Evolutionary conservation across 2,797 vertebrate genomes (phyloP).

Genomic region (Tokudaia tokunoshimensis): DNA sequence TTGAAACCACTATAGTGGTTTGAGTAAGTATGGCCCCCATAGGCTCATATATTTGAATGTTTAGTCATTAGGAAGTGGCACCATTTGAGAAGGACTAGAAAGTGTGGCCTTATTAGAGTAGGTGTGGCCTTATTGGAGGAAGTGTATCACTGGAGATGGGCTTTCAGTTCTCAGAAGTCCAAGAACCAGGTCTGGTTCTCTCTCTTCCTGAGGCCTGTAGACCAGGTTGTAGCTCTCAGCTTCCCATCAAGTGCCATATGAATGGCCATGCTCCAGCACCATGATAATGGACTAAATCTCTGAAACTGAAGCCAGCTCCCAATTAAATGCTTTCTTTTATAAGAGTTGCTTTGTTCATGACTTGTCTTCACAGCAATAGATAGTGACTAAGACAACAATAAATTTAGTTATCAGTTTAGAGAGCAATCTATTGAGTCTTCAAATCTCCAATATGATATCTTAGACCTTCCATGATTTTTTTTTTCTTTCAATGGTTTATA

Average conservation of each 20-base stretch:
- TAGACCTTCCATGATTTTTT: background rate
- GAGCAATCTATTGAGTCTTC: conserved; percentile 33
- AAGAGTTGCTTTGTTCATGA: background rate
- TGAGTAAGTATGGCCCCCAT: background rate
- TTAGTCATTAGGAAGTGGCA: background rate
- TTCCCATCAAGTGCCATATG: too few species aligned
- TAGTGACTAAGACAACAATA: background rate
- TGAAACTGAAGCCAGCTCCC: background rate
- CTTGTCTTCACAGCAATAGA: background rate
- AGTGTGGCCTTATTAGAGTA: background rate
- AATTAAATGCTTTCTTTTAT: background rate
- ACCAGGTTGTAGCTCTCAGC: background rate
- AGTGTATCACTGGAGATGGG: background rate
- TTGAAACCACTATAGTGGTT: background rate
- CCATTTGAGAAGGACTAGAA: background rate
- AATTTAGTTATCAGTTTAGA: background rate
- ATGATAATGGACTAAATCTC: background rate
- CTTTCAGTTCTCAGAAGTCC: background rate
- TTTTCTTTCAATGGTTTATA: conserved; percentile 17
- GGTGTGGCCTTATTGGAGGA: background rate
- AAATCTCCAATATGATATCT: background rate
- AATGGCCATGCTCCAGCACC: background rate
- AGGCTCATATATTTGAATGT: background rate
- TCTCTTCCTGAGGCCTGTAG: background rate
- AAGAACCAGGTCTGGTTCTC: background rate